Base-by-base conservation (phyloP, 53 echinoderm and acorn worm genomes). In the Arbacia lixula region DNA sequence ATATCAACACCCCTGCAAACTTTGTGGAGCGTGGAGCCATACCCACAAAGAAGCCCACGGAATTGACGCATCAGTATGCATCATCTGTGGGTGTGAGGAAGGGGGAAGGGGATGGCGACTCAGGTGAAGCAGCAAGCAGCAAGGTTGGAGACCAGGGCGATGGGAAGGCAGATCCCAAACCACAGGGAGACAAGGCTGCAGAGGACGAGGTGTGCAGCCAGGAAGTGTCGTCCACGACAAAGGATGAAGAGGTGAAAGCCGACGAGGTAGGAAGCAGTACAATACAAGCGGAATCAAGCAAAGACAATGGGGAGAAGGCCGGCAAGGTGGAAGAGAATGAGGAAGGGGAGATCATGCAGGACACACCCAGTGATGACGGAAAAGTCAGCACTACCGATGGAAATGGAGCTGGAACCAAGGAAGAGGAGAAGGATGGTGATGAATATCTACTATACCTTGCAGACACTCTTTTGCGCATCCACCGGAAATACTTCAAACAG, bases 371-470 rank as follows among this genome's bases (percentile, higher is more conserved):
- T 68, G 84, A 84, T 20, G 43, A 25, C 37, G 69, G 69, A 3
- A 53, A 53, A 37, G 71, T 68, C 4, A 56, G 36, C 43, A 84
- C 56, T 33, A 71, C 68, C 12, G 65, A 64, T 32, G 63, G 60
- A 12, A 80, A 55, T 0, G 41, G 63, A 27, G 60, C 60, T 60
- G 68, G 36, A 28, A 39, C 71, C 6, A 61, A 30, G 27, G 42
- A 64, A 65, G 36, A 51, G 12, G 55, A 68, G 17, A 69, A 84
- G 3, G 71, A 68, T 25, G 17, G 28, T 21, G 95, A 95, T 55
- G 99, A 99, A 72, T 99, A 99, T 38, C 84, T 99, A 17, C 60
- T 94, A n/a, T 90, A 95, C 66, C 85, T 99, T 20, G 94, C 89
- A 60, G 99, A 99, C 57, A 95, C 88, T 46, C 81, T 99, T 8